Percentiles rank a stretch among this genome's conserved stretches.
Conservation (phyloP, 1,140 invertebrate species). For the Heliothis subflexa region DNA sequence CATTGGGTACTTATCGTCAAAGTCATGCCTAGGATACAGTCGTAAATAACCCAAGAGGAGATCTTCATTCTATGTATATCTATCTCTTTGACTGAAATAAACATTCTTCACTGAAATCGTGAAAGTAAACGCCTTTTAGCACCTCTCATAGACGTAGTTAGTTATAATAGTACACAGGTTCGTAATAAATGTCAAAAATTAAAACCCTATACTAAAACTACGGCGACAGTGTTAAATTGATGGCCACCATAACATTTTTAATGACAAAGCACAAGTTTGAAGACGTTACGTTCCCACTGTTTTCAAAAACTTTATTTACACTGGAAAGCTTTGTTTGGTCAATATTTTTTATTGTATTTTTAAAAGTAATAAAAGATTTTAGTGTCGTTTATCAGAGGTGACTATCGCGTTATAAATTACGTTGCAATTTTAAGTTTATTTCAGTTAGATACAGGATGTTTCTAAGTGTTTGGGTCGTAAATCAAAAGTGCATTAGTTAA, state of each 20-base stretch:
- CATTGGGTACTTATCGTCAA: no score
- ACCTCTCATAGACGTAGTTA: conserved; percentile 45
- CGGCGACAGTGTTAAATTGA: conserved; percentile 74
- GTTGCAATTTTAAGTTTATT: conserved; percentile 44
- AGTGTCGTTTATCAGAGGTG: conserved; percentile 47
- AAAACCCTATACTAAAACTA: conserved; percentile 65
- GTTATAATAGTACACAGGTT: conserved; percentile 30
- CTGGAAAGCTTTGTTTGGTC: conserved; percentile 66
- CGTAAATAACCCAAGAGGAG: no score
- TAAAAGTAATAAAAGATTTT: conserved; percentile 66
- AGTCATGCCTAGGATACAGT: no score
- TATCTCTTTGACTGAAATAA: no score
- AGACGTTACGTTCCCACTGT: conserved; percentile 67
- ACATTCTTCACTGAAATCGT: neutral
- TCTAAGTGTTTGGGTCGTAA: conserved; percentile 10
- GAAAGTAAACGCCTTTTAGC: neutral
- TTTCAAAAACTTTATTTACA: conserved; percentile 72
- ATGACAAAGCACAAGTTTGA: conserved; percentile 62
- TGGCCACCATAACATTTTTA: conserved; percentile 76
- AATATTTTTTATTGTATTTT: conserved; percentile 67
- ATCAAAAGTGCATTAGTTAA: conserved; percentile 40
- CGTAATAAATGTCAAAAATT: conserved; percentile 74
- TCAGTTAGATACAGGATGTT: conserved; percentile 16
- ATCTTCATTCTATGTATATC: no score
- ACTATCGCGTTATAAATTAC: conserved; percentile 48